phyloP scores from a whole-genome alignment of 1,140 invertebrate genomes.

The Sitobion miscanthi region DNA sequence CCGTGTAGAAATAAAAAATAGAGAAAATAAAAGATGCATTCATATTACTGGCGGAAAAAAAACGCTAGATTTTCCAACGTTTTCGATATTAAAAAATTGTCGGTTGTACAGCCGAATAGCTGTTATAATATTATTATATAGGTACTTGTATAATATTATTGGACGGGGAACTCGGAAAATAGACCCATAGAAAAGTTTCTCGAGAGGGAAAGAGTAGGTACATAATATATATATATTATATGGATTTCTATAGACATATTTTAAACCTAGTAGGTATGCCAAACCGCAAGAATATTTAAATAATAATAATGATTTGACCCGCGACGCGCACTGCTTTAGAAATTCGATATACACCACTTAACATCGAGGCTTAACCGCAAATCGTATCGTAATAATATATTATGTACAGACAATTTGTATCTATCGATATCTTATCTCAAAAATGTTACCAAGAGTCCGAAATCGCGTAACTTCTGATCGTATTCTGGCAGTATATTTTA shows the following conservation, averaged over 20 bases:
- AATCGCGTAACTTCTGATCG: background rate
- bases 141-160: background rate
- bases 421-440: background rate
- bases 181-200: background rate
- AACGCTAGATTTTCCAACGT: background rate
- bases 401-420: background rate
- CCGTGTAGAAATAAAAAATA: background rate
- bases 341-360: constrained; percentile 30
- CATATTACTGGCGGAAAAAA: background rate
- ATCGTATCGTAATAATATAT: background rate
- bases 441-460: background rate
- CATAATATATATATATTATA: background rate
- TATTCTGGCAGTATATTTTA: background rate
- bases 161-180: background rate
- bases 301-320: background rate
- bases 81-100: background rate
- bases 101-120: background rate
- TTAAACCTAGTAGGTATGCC: background rate
- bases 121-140: background rate
- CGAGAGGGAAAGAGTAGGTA: background rate
- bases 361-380: constrained; percentile 40
- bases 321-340: background rate
- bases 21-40: background rate
- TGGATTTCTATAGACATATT: background rate
- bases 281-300: background rate